Base-by-base conservation (phyloP, 2,113 vertebrate genomes). In the Redunca redunca region DNA sequence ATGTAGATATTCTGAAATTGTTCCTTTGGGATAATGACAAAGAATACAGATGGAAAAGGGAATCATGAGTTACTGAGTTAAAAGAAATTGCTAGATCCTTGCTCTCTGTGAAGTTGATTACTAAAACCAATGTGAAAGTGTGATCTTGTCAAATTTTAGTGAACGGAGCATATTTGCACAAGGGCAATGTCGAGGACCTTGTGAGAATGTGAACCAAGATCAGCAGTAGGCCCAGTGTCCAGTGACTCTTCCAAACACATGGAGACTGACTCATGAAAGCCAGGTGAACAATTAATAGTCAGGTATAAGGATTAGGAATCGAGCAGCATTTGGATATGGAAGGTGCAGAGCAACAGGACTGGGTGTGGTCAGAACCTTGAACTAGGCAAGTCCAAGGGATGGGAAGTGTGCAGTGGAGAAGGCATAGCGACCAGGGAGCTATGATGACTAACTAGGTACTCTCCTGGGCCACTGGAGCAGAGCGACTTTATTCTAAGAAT, bases 1-100 rank as follows among this genome's bases (percentile, higher is more conserved):
- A 91, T 67, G 25, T n/a, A 87, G 52, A 91, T 88, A 94, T 80
- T 85, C 46, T 96, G 52, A 90, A 82, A 93, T 40, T 84, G n/a
- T 88, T 86, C 57, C 78, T 96, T 74, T 64, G 36, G 52, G 50
- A n/a, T 74, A 95, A 90, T 91, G 91, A 53, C 33, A 94, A 62
- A 57, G 43, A 53, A n/a, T 86, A 86, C 53, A 7, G 25, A 57
- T 3, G 23, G 36, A 46, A 17, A 6, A 33, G 10, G 57, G 28
- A 80, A 67, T 52, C 21, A 7, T 17, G 23, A 50, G 7, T 83
- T 95, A 26, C 82, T 26, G 13, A 78, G 52, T 8, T 17, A 58
- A 60, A 86, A 90, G 50, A 95, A 95, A 87, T 55, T 57, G 2
- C 11, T 46, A 64, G 50, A 10, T 80, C 19, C 19, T 97, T 95